Conservation (phyloP, 2,797 vertebrate genomes). For the Danio jaintianensis region DNA sequence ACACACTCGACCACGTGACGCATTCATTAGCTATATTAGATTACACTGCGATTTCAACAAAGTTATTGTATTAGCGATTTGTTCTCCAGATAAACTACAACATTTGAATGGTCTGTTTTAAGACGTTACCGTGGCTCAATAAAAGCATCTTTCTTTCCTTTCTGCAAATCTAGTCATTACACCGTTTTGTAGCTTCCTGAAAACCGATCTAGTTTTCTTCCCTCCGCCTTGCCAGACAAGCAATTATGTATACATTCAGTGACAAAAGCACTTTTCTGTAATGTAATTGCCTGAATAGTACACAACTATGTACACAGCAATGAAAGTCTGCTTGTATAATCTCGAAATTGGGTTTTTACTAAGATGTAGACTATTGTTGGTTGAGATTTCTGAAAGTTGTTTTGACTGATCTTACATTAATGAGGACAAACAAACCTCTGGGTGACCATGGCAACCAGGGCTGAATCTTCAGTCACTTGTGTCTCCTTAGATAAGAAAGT, state of each 20-base stretch:
- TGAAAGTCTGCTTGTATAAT: neutral
- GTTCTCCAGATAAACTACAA: conserved; percentile 16
- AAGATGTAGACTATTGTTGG: neutral
- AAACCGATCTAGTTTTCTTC: conserved; percentile 7
- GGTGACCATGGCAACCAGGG: neutral
- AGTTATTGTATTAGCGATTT: conserved; percentile 19
- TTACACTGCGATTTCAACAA: conserved; percentile 19
- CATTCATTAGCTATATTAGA: conserved; percentile 27
- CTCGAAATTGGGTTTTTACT: neutral
- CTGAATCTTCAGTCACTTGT: conserved; percentile 8
- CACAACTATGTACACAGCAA: neutral
- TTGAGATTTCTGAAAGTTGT: conserved; percentile 4
- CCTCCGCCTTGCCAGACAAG: neutral
- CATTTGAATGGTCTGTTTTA: neutral
- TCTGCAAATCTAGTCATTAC: neutral
- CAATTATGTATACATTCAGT: neutral
- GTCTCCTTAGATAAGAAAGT: conserved; percentile 45
- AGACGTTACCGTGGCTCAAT: neutral
- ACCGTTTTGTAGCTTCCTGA: conserved; percentile 23
- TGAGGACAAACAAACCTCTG: neutral
- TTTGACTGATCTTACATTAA: neutral
- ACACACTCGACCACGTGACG: conserved; percentile 26
- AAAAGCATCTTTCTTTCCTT: neutral
- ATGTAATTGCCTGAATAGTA: neutral
- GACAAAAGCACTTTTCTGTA: conserved; percentile 11